Base-by-base conservation (phyloP, 2,888 invertebrate species). In the Elgonia sp. region DNA sequence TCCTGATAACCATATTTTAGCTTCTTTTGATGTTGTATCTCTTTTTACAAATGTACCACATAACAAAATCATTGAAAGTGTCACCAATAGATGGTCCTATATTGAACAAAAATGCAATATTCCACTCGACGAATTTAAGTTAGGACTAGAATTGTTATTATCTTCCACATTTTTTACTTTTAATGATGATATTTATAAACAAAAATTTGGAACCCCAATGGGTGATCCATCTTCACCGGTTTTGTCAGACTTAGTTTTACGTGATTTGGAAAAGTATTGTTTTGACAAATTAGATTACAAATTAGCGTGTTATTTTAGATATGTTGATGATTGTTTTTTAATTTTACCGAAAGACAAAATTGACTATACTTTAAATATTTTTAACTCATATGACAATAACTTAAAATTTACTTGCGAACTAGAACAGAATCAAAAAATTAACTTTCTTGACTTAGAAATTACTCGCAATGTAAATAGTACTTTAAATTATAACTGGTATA, bases 271-370 rank as follows among this genome's bases (percentile, higher is more conserved):
- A 37, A 42, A 69, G 14, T 21, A 46, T 21, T 69, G 69, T 21
- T 69, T 69, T 46, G 20, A 46, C 0, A 46, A 20, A 46, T 18
- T 69, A 18, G n/a, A 69, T 12, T 46, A 18, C 21, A 9, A 18
- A 21, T 46, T 46, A 46, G n/a, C 4, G 7, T 12, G 20, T 50
- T 72, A 72, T 55, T 72, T 55, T 55, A 53, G 72, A 55, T 72
- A 72, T 37, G 72, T 72, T 29, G 72, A 72, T 55, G 72, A 72
- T 55, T n/a, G 46, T 12, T 69, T 69, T 14, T 46, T 69, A 4
- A 46, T 69, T 20, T 16, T 69, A 14, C 21, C 20, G 1, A 50
- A 69, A 46, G 50, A 8, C 21, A 46, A 46, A 20, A 21, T 69
- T 21, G n/a, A n/a, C n/a, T n/a, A n/a, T n/a, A n/a, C n/a, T n/a